These are phyloP conservation scores for Pristis pectinata DNA, from an alignment of 2,797 vertebrate genomes.

Conservation along the genomic window DNA sequence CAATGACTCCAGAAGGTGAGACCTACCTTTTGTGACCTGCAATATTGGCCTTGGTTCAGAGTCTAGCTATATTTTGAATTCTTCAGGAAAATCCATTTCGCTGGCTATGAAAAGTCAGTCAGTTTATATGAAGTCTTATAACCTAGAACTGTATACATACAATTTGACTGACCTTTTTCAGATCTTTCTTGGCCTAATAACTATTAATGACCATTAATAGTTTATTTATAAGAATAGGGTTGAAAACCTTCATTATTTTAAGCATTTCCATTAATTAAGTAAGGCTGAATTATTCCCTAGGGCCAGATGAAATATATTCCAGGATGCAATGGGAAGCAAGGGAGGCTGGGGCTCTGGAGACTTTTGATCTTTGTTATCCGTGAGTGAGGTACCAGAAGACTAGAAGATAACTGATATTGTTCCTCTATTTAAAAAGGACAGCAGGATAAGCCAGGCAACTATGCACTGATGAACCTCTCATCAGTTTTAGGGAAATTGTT, in stretches of 20 bases:
- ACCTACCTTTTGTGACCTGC: not conserved
- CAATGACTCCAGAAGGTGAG: conserved; percentile 79
- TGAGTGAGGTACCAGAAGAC: too few species aligned
- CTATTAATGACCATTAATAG: not conserved
- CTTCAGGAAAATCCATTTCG: not conserved
- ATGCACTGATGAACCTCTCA: too few species aligned
- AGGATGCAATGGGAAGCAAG: too few species aligned
- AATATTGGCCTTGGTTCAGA: not conserved
- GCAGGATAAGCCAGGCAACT: too few species aligned
- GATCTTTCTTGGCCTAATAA: not conserved
- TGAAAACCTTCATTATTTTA: not conserved
- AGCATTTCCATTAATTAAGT: not conserved
- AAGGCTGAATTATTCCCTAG: too few species aligned
- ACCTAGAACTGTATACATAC: not conserved
- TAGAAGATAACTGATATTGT: too few species aligned
- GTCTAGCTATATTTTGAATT: not conserved
- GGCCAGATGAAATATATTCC: too few species aligned
- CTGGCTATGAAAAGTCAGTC: not conserved
- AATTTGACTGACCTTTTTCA: not conserved
- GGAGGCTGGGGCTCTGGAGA: too few species aligned
- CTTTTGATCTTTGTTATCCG: too few species aligned
- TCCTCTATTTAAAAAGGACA: too few species aligned
- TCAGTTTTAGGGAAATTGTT: too few species aligned
- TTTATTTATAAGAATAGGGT: not conserved
- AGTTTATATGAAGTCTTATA: not conserved